phyloP scores from a whole-genome alignment of 2,888 invertebrate species.

The Epinotia brunnichana region DNA sequence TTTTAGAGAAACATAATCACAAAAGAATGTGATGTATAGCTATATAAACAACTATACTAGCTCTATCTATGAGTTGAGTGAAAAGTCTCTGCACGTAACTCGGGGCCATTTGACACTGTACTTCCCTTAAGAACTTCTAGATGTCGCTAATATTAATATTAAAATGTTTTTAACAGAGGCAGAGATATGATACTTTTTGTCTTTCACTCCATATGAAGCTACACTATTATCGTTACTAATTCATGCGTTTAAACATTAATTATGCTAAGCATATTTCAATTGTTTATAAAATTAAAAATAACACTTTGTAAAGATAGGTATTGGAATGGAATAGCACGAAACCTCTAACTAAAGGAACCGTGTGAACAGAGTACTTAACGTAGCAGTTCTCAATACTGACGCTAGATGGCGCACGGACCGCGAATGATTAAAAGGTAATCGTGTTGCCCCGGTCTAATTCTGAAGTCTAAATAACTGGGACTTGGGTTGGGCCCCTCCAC shows the following conservation, averaged over 20 bases:
- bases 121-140: background rate
- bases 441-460: no score
- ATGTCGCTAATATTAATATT: constrained; percentile 16
- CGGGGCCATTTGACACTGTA: background rate
- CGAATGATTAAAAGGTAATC: background rate
- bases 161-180: background rate
- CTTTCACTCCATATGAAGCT: no score
- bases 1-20: constrained; percentile 23
- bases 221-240: no score
- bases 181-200: background rate
- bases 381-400: background rate
- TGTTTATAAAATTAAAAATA: background rate
- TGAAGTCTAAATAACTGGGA: no score
- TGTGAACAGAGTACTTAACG: background rate
- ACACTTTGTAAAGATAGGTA: background rate
- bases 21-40: constrained; percentile 38
- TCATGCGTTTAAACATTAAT: no score
- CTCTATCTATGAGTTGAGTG: constrained; percentile 1
- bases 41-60: constrained; percentile 34
- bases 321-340: background rate
- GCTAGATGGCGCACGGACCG: constrained; percentile 19
- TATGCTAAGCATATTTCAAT: no score
- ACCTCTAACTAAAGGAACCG: background rate
- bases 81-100: background rate
- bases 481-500: no score